These are phyloP conservation scores for Arctia plantaginis DNA, from an alignment of 2,888 invertebrate genomes.

Conservation along the genomic window DNA sequence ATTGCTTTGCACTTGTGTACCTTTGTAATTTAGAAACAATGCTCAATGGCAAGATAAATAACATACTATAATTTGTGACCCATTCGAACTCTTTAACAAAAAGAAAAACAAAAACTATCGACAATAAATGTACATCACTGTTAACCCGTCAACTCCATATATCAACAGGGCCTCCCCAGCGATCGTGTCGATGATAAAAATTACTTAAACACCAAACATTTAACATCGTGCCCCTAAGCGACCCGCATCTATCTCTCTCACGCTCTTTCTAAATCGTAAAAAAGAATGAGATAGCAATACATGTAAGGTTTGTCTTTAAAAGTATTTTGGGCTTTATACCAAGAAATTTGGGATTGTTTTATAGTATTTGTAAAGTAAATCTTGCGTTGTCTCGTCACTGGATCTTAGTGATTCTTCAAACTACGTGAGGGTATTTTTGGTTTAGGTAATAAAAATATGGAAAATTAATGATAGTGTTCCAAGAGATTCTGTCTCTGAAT, in stretches of 20 bases:
- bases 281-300: conserved; percentile 52
- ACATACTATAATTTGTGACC: conserved; percentile 17
- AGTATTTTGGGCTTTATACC: conserved; percentile 59
- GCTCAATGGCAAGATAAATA: conserved; percentile 13
- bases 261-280: conserved; percentile 40
- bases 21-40: not conserved
- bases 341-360: conserved; percentile 56
- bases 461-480: conserved; percentile 67
- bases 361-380: conserved; percentile 64
- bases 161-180: conserved; percentile 79
- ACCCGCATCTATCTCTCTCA: conserved; percentile 65
- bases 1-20: too few relatives aligned
- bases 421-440: conserved; percentile 72
- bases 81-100: conserved; percentile 25
- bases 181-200: conserved; percentile 86
- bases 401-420: conserved; percentile 72
- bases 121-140: conserved; percentile 68
- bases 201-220: conserved; percentile 86
- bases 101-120: conserved; percentile 51
- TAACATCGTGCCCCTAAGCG: conserved; percentile 75
- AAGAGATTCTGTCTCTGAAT: conserved; percentile 59
- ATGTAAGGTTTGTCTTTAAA: conserved; percentile 45
- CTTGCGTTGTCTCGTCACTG: conserved; percentile 72
- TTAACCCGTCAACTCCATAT: conserved; percentile 77
- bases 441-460: conserved; percentile 72